Evolutionary conservation across 2,888 invertebrate species (phyloP), one percentile per base, ranked within the genome.

Genomic region (Blera fallax): DNA sequence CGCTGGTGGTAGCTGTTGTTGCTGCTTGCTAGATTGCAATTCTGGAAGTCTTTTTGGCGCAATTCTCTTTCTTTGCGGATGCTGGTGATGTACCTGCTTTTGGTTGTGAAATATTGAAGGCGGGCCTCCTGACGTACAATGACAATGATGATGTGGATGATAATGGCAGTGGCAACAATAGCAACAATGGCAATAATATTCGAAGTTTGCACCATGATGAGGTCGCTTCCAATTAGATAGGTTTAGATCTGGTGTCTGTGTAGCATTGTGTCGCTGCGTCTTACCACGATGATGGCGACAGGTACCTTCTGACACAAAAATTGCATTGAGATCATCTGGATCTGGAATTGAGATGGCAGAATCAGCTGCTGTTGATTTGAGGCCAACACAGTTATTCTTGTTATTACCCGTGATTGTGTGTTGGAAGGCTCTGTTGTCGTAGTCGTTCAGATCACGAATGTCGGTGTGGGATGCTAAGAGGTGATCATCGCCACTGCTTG

Each of bases 401-500:
- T 84, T 58, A 58, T 87, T 88, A 73, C 74, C 73, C 74, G 90
- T 89, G 64, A 77, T 76, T 60, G 74, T 62, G 48, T 89, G 91
- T 81, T 91, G 91, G 88, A 92, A 92, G 88, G 90, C 91, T 84
- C 89, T 89, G 88, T 92, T 91, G 77, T 91, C 91, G 79, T 91
- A 91, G 70, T 91, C 91, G 72, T 80, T 89, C 62, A 89, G 89
- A 78, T 90, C 90, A 37, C 90, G 90, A 24, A 90, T 90, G 45
- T 91, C 90, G 18, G 89, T 90, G 52, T 90, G 90, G 5, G 91
- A 90, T 4, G 90, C 91, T 16, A 91, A 83, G 43, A 91, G 88
- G 77, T 90, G 91, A 84, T 91, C 91, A 65, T 91, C 91, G 14
- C 91, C 91, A 88, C 89, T 90, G 62, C 88, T 88, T 29, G 89